Evolutionary conservation across 2,888 invertebrate species (phyloP).

Genomic region (Leptopterna dolabrata): DNA sequence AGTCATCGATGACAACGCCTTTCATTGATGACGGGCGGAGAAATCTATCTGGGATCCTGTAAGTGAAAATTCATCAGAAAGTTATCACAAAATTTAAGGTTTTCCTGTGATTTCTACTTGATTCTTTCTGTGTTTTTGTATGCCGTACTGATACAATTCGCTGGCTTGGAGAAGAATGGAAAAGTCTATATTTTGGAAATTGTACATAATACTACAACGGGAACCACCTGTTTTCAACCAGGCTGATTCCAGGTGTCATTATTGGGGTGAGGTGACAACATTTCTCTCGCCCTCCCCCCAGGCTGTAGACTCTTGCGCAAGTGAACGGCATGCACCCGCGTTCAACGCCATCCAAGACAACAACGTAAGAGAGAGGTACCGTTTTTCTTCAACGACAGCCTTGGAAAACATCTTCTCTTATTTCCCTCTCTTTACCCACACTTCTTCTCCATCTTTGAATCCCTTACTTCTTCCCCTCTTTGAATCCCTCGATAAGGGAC

Average conservation of each 20-base stretch:
- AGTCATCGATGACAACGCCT: constrained; percentile 81
- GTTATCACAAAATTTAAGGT: too few relatives aligned
- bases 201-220: too few relatives aligned
- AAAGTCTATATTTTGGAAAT: too few relatives aligned
- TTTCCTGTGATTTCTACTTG: too few relatives aligned
- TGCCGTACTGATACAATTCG: too few relatives aligned
- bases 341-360: background rate
- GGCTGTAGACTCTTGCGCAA: background rate
- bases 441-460: too few relatives aligned
- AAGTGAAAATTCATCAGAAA: constrained; percentile 65
- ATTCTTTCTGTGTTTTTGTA: too few relatives aligned
- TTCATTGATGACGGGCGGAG: constrained; percentile 83
- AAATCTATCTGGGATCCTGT: constrained; percentile 86
- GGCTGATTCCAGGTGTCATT: background rate
- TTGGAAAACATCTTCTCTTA: background rate
- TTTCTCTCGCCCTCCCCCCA: background rate
- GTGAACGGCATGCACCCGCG: background rate
- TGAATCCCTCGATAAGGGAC: background rate
- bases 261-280: background rate
- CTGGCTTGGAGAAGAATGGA: too few relatives aligned
- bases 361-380: background rate
- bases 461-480: too few relatives aligned
- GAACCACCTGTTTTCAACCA: background rate
- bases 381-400: background rate
- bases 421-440: background rate